These are phyloP conservation scores for Syngnathus rostellatus DNA, from an alignment of 2,797 vertebrate species.

Conservation along the genomic window DNA sequence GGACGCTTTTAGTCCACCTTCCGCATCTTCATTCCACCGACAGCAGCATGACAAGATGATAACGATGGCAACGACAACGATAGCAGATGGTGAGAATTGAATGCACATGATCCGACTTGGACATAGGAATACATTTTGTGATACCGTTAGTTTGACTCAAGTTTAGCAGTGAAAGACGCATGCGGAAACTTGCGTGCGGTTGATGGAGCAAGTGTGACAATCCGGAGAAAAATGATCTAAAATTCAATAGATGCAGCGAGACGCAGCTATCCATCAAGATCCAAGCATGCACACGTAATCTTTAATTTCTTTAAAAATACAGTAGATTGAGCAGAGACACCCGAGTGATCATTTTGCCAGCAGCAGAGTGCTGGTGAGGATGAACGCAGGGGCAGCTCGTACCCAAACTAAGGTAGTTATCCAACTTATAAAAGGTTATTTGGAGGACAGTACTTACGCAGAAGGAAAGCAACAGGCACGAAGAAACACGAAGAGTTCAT, in stretches of 20 bases:
- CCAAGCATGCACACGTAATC: neutral
- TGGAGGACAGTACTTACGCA: slow-evolving; percentile 65
- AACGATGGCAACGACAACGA: neutral
- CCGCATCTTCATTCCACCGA: slow-evolving; percentile 19
- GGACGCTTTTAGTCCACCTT: slow-evolving; percentile 12
- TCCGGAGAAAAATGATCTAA: neutral
- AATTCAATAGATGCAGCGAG: neutral
- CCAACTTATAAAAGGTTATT: neutral
- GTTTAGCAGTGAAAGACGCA: neutral
- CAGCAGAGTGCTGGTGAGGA: neutral
- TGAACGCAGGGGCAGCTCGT: neutral
- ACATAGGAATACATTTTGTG: neutral
- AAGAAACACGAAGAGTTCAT: slow-evolving; percentile 57
- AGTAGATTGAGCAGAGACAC: neutral
- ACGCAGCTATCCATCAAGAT: neutral
- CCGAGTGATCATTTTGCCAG: neutral
- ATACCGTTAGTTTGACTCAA: neutral
- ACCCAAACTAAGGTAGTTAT: slow-evolving; percentile 3
- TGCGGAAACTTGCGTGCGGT: neutral
- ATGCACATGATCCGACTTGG: neutral
- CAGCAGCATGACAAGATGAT: slow-evolving; percentile 24
- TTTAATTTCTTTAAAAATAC: neutral
- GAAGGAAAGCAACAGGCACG: slow-evolving; percentile 73
- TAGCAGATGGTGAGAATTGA: slow-evolving; percentile 1
- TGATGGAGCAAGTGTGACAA: neutral